These are phyloP conservation scores for Coilia nasus DNA, from an alignment of 2,797 vertebrate species.

Conservation along the genomic window DNA sequence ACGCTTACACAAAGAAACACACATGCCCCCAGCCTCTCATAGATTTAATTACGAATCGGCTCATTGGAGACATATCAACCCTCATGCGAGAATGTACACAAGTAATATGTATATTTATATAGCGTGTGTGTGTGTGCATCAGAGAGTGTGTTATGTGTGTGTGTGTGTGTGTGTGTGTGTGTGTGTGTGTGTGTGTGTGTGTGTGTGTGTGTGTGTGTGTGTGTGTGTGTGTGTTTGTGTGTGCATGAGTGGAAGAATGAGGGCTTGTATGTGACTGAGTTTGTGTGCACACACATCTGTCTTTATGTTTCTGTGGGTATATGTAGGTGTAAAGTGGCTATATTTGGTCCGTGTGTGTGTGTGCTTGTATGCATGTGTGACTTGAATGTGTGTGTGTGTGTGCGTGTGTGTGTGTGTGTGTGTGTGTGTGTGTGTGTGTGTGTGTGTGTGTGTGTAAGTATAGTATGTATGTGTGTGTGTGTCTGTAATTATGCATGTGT, in stretches of 20 bases:
- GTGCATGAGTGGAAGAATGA: neutral
- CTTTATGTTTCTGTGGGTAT: neutral
- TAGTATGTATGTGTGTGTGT: neutral
- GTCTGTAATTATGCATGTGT: neutral
- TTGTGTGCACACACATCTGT: neutral
- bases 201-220: neutral
- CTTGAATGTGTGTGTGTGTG: neutral
- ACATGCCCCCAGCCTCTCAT: neutral
- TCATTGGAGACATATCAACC: neutral
- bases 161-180: constrained; percentile 3
- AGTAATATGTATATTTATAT: neutral
- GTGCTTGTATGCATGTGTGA: neutral
- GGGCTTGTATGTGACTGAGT: neutral
- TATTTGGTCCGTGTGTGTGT: too few species aligned
- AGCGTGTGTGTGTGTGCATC: neutral
- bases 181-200: too few species aligned
- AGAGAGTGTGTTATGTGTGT: neutral
- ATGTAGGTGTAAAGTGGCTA: neutral
- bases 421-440: neutral
- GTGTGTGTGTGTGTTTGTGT: neutral
- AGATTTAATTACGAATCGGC: neutral
- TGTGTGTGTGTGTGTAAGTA: neutral
- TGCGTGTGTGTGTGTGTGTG: neutral
- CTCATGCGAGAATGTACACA: neutral
- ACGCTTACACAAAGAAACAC: neutral